Percentiles rank a stretch among this genome's conserved stretches.
phyloP scores from a whole-genome alignment of 2,113 vertebrate genomes.

The Trematomus loennbergii region DNA sequence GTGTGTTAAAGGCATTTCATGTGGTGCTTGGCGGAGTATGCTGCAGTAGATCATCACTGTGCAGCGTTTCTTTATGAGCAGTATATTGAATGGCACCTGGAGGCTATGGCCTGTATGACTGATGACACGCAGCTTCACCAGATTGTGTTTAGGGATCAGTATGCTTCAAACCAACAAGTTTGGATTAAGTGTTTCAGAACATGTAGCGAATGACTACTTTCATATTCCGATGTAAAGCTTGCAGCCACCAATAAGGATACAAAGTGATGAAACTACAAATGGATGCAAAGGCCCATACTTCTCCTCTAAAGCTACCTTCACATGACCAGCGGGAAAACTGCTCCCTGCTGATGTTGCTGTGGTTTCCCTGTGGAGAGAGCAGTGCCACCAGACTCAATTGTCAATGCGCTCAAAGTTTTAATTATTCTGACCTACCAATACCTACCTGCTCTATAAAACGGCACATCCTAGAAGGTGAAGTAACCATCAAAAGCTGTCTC shows the following conservation, averaged over 20 bases:
- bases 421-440: too few relatives aligned
- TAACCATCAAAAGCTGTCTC: too few relatives aligned
- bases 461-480: too few relatives aligned
- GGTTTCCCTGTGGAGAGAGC: too few relatives aligned
- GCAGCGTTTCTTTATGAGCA: constrained; percentile 47
- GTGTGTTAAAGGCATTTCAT: constrained; percentile 78
- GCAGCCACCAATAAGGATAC: background rate
- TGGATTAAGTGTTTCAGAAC: background rate
- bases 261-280: background rate
- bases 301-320: background rate
- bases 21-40: constrained; percentile 64
- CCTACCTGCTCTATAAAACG: too few relatives aligned
- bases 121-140: constrained; percentile 13
- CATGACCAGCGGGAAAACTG: too few relatives aligned
- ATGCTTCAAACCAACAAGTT: constrained; percentile 38
- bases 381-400: too few relatives aligned
- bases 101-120: constrained; percentile 38
- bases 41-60: constrained; percentile 31
- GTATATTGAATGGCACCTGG: constrained; percentile 50
- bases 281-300: background rate
- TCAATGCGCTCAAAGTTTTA: too few relatives aligned
- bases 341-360: too few relatives aligned
- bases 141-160: constrained; percentile 31
- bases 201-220: background rate
- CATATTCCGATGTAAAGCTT: background rate